Evolutionary conservation across 2,888 invertebrate species (phyloP).

Genomic region (Rotaria sp.): DNA sequence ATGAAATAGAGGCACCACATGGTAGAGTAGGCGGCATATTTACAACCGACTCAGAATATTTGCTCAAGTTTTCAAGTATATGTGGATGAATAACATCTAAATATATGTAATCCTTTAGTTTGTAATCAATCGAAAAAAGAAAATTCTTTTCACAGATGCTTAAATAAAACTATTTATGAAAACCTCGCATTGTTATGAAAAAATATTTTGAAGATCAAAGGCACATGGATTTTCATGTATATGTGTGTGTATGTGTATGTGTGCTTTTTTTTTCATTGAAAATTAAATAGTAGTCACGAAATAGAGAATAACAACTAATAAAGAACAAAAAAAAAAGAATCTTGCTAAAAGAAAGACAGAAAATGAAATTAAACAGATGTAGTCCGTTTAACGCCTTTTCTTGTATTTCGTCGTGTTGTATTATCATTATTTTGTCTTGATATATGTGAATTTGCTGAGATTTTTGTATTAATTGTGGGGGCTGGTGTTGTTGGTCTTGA

Average conservation of each 20-base stretch:
- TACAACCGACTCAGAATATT: background rate
- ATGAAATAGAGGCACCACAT: background rate
- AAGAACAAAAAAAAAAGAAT: background rate
- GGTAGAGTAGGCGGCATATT: too few relatives aligned
- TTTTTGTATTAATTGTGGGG: background rate
- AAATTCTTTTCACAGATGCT: too few relatives aligned
- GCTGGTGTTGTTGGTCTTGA: background rate
- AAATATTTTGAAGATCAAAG: too few relatives aligned
- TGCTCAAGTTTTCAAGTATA: background rate
- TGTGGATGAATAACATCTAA: background rate
- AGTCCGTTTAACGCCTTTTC: constrained; percentile 2
- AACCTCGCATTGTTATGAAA: too few relatives aligned
- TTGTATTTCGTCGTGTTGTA: background rate
- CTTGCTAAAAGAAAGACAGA: background rate
- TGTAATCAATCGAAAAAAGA: background rate
- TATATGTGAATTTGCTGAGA: background rate
- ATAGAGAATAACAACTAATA: background rate
- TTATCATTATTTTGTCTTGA: background rate
- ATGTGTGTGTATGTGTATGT: too few relatives aligned
- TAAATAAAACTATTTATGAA: too few relatives aligned
- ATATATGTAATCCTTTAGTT: background rate
- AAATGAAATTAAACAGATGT: constrained; percentile 14
- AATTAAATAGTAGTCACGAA: background rate
- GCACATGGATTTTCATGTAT: too few relatives aligned
- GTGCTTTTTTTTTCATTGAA: background rate